These are phyloP conservation scores for Caerostris extrusa DNA, from an alignment of 1,140 invertebrate genomes.

Conservation along the genomic window DNA sequence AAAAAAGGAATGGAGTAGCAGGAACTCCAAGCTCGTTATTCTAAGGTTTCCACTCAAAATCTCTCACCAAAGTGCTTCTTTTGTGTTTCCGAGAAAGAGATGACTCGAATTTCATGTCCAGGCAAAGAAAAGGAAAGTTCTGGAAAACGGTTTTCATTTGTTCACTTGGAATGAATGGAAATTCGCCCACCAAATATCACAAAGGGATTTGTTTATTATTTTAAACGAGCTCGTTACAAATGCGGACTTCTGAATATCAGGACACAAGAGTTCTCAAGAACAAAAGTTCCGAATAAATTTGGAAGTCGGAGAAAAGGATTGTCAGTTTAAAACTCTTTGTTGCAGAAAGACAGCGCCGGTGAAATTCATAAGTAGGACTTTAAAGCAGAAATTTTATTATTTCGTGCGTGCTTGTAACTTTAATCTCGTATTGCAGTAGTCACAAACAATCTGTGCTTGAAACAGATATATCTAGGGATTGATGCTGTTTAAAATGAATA, in stretches of 20 bases:
- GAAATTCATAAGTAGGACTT: neutral
- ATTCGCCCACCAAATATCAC: neutral
- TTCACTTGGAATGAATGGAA: neutral
- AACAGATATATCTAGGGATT: too few relatives aligned
- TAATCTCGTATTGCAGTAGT: too few relatives aligned
- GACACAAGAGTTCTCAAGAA: neutral
- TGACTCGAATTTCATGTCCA: neutral
- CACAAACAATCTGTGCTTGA: too few relatives aligned
- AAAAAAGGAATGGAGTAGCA: neutral
- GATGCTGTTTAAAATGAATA: too few relatives aligned
- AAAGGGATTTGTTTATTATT: constrained; percentile 12
- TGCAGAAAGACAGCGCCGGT: neutral
- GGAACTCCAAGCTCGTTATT: neutral
- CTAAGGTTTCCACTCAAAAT: neutral
- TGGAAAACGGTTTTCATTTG: neutral
- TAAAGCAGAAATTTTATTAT: too few relatives aligned
- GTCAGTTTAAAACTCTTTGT: neutral
- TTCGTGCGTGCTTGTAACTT: too few relatives aligned
- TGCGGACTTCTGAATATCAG: neutral
- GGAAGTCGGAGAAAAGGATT: neutral
- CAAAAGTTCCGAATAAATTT: neutral
- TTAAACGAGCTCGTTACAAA: constrained; percentile 35
- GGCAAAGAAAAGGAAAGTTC: neutral
- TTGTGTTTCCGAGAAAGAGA: neutral
- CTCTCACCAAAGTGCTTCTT: neutral